Evolutionary conservation across 2,113 vertebrate species (phyloP).

Genomic region (Hepsetus odoe): DNA sequence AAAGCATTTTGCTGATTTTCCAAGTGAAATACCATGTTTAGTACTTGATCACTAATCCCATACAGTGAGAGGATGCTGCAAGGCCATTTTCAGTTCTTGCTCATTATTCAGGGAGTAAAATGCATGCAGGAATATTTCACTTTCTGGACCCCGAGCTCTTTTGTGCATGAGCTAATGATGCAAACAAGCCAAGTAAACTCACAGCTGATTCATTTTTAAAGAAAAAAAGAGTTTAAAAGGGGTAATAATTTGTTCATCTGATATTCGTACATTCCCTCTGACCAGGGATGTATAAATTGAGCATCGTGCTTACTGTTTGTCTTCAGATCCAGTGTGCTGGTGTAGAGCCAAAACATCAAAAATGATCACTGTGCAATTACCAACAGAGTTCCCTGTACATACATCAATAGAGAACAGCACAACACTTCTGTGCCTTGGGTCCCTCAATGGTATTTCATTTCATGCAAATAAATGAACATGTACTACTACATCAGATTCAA

Average conservation of each 20-base stretch:
- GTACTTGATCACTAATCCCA: too few relatives aligned
- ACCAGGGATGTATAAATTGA: neutral
- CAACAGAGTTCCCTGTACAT: conserved; percentile 28
- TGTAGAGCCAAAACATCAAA: neutral
- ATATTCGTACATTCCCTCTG: neutral
- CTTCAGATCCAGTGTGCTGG: neutral
- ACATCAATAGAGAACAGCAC: conserved; percentile 60
- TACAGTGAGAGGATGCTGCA: neutral
- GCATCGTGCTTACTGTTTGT: neutral
- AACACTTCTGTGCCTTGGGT: conserved; percentile 64
- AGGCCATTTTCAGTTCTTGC: neutral
- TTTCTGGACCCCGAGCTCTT: neutral
- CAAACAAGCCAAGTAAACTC: neutral
- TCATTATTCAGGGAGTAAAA: neutral
- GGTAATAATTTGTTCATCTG: too few relatives aligned
- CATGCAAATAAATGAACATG: conserved; percentile 81
- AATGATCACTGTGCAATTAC: neutral
- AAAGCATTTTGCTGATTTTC: too few relatives aligned
- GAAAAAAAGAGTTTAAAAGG: neutral
- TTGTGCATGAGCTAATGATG: neutral
- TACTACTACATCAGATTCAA: conserved; percentile 78
- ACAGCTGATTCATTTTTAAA: neutral
- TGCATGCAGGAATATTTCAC: neutral
- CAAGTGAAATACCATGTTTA: neutral
- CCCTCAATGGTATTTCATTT: conserved; percentile 60